Evolutionary conservation across 2,888 invertebrate genomes (phyloP).

Genomic region (Athalia circularis): DNA sequence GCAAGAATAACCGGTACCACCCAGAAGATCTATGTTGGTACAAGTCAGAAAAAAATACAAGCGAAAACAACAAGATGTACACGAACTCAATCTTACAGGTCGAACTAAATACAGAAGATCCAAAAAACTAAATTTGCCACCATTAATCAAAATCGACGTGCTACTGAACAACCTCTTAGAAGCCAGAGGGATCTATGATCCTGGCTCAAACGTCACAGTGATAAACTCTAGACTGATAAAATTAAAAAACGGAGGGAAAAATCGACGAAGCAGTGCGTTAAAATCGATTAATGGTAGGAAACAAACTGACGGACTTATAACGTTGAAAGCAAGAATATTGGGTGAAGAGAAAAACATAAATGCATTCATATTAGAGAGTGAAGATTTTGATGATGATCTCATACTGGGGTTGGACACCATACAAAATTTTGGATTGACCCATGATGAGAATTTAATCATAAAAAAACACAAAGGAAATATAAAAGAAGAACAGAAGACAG

Average conservation of each 20-base stretch:
- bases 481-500: slow-evolving; percentile 15
- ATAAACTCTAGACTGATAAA: slow-evolving; percentile 53
- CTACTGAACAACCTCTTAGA: slow-evolving; percentile 46
- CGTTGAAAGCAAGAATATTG: slow-evolving; percentile 48
- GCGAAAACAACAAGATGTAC: not conserved
- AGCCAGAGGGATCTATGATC: slow-evolving; percentile 50
- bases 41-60: slow-evolving; percentile 14
- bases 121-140: slow-evolving; percentile 51
- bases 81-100: slow-evolving; percentile 12
- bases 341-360: slow-evolving; percentile 49
- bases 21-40: slow-evolving; percentile 47
- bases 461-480: slow-evolving; percentile 18
- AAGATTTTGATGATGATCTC: slow-evolving; percentile 52
- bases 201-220: slow-evolving; percentile 51
- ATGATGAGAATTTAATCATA: slow-evolving; percentile 48
- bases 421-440: slow-evolving; percentile 46
- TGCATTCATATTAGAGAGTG: slow-evolving; percentile 50
- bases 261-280: slow-evolving; percentile 35
- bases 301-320: slow-evolving; percentile 50
- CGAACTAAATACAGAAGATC: slow-evolving; percentile 21
- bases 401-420: slow-evolving; percentile 50
- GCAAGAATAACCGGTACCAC: slow-evolving; percentile 38
- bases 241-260: slow-evolving; percentile 35
- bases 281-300: slow-evolving; percentile 52
- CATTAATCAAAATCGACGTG: slow-evolving; percentile 52